Percentiles rank a stretch among this genome's conserved stretches.
Evolutionary conservation across 2,797 vertebrate species (phyloP).

Genomic region (Gymnoscopelus microlampas): DNA sequence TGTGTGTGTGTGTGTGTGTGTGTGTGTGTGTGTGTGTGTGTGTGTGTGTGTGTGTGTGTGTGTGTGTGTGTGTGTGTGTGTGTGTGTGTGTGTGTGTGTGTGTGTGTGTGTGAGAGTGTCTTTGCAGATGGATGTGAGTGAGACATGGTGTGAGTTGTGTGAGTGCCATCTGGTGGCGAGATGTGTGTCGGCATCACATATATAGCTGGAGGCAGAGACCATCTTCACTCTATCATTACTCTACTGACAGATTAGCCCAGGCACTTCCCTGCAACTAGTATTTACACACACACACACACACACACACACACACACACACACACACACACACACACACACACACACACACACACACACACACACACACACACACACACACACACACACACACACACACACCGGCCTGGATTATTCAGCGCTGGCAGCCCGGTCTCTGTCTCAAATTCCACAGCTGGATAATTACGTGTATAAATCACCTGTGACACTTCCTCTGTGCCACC

Average conservation of each 20-base stretch:
- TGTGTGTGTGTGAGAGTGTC: constrained; percentile 11
- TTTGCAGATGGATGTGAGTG: constrained; percentile 1
- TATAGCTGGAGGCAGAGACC: not conserved
- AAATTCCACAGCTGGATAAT: constrained; percentile 76
- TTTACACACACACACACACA: constrained; percentile 38
- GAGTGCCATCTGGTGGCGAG: constrained; percentile 77
- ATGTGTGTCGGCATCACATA: constrained; percentile 1
- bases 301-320: constrained; percentile 26
- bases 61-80: constrained; percentile 10
- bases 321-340: constrained; percentile 53
- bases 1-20: not conserved
- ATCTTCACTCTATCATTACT: not conserved
- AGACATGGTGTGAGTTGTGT: constrained; percentile 50
- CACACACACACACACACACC: constrained; percentile 52
- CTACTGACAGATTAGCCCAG: constrained; percentile 40
- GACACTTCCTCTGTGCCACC: constrained; percentile 60
- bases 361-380: constrained; percentile 27
- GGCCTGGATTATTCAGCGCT: constrained; percentile 69
- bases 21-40: not conserved
- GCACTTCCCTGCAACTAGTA: constrained; percentile 17
- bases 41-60: not conserved
- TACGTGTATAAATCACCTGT: constrained; percentile 78
- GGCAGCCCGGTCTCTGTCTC: constrained; percentile 54
- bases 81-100: not conserved
- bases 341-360: constrained; percentile 40